Evolutionary conservation across 2,113 vertebrate species (phyloP).

Genomic region (Rousettus leschenaultii): DNA sequence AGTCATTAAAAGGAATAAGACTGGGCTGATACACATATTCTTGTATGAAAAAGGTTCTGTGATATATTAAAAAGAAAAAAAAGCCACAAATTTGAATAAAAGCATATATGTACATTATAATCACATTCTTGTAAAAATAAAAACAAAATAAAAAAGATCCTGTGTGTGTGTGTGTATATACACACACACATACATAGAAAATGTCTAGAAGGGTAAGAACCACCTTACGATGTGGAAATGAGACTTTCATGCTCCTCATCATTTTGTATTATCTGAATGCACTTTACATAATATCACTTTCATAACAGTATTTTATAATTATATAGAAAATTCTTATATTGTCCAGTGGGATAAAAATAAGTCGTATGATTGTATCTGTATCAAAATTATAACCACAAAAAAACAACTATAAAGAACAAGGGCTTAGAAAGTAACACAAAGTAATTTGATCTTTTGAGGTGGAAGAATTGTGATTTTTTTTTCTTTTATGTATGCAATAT

Average conservation of each 20-base stretch:
- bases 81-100: neutral
- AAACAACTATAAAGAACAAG: neutral
- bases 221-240: neutral
- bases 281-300: neutral
- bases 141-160: neutral
- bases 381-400: constrained; percentile 7
- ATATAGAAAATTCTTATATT: neutral
- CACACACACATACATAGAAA: neutral
- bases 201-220: neutral
- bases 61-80: neutral
- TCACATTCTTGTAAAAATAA: neutral
- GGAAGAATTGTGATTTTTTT: neutral
- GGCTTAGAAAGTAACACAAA: neutral
- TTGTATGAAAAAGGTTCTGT: neutral
- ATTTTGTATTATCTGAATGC: constrained; percentile 1
- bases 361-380: neutral
- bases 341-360: neutral
- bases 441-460: neutral
- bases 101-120: neutral
- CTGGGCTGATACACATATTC: neutral
- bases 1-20: neutral
- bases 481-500: neutral
- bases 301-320: neutral
- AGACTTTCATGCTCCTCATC: neutral
- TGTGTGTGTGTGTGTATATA: neutral